Percentiles rank a stretch among this genome's conserved stretches.
Conservation (phyloP, 2,113 vertebrate genomes). For the Ailuropoda melanoleuca region DNA sequence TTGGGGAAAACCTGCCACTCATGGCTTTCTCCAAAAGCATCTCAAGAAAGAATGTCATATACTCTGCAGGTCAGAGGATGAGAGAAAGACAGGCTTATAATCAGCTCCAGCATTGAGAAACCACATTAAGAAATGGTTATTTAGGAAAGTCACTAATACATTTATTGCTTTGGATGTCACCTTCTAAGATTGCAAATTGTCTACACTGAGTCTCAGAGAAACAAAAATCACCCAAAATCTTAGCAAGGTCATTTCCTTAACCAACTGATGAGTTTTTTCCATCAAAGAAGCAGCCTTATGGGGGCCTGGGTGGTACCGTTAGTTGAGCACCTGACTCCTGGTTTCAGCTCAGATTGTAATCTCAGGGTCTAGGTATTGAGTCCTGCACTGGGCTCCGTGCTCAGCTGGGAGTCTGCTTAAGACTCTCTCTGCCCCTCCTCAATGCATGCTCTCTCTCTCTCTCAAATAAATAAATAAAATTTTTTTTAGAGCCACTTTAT, state of each 20-base stretch:
- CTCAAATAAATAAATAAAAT: too few relatives aligned
- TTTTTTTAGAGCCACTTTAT: neutral
- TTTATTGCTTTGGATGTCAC: neutral
- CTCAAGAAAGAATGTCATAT: neutral
- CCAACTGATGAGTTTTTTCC: neutral
- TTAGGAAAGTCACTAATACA: neutral
- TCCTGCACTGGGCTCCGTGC: neutral
- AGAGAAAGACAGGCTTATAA: neutral
- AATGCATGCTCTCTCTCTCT: neutral
- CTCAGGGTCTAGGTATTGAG: neutral
- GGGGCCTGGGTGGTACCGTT: too few relatives aligned
- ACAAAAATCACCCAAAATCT: neutral
- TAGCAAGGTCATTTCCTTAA: neutral
- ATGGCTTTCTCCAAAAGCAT: neutral
- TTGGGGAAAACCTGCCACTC: neutral
- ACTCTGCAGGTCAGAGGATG: neutral
- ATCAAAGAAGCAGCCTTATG: neutral
- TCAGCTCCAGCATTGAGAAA: neutral
- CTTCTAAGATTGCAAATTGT: neutral
- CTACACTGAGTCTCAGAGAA: neutral
- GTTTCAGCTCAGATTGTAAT: neutral
- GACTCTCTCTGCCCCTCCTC: neutral
- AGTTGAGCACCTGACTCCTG: too few relatives aligned
- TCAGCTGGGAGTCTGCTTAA: neutral
- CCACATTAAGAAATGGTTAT: neutral